Evolutionary conservation across 2,888 invertebrate species (phyloP), one percentile per base, ranked within the genome.

Genomic region (Girardia tigrina): DNA sequence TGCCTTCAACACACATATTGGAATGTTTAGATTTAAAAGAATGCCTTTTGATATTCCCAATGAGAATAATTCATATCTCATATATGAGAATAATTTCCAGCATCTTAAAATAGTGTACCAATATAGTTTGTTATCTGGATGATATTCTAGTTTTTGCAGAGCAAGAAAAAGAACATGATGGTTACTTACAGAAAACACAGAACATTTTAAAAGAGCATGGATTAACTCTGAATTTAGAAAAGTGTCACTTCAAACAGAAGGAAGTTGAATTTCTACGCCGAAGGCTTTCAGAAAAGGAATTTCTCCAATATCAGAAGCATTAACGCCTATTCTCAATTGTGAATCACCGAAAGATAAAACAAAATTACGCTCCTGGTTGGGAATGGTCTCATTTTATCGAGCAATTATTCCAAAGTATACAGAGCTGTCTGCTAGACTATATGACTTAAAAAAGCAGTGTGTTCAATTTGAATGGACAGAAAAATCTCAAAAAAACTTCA

Each of bases 251-350:
- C 29, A 8, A 56, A 26, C 42, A 42, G 23, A 6, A 72, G 8
- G 42, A 73, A 42, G 20, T 73, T 72, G 73, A 42, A 72, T 73
- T 73, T 73, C 70, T 73, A n/a, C 42, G 73, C 26, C 70, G 70
- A 6, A 16, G 26, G 12, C 27, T 73, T 29, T 73, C 73, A 42
- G 8, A 28, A 56, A 6, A 42, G 73, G 70, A 23, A 71, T 73
- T 6, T n/a, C 6, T 42, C 73, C 73, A 20, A 26, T 56, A 8
- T 6, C 70, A 12, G 29, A 36, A 72, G 71, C 73, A 4, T 71
- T 23, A 12, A 12, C 29, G 12, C 8, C 73, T 6, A 6, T 73
- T 71, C 8, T 20, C 26, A 4, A 23, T 4, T 28, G n/a, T 29
- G 16, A 36, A 4, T 36, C 8, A 42, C 73, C 73, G 26, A 73